Evolutionary conservation across 2,113 vertebrate species (phyloP).

Genomic region (Neopipo cinnamomea): DNA sequence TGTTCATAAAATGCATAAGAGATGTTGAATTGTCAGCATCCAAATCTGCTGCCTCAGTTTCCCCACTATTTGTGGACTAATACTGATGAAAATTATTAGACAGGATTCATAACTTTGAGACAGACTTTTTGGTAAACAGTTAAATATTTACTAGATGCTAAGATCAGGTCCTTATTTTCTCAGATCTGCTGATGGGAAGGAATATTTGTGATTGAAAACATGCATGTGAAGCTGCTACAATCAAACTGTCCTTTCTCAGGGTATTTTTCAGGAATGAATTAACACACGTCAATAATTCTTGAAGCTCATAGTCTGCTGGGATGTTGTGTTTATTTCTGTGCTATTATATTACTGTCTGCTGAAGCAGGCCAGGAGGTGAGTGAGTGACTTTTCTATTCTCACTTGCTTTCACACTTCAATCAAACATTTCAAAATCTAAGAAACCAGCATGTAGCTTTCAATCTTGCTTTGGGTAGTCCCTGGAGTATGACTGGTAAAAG

Average conservation of each 20-base stretch:
- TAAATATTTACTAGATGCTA: background rate
- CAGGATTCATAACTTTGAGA: background rate
- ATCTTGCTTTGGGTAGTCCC: background rate
- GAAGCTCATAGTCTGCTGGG: background rate
- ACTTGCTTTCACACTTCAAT: background rate
- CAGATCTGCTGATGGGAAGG: background rate
- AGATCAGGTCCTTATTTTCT: background rate
- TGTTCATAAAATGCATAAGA: background rate
- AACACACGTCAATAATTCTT: background rate
- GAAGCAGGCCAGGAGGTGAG: background rate
- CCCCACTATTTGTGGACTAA: background rate
- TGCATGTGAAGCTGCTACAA: background rate
- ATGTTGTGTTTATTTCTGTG: background rate
- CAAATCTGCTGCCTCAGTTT: background rate
- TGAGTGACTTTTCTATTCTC: background rate
- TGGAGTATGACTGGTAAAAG: background rate
- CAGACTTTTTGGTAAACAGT: background rate
- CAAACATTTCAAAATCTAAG: background rate
- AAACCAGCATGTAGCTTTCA: background rate
- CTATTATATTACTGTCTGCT: background rate
- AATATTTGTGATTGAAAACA: background rate
- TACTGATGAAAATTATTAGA: background rate
- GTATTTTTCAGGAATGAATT: background rate
- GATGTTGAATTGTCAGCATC: background rate
- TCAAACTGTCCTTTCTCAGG: fast-evolving